Conservation (phyloP, 1,140 invertebrate species). For the Bactericera cockerelli region DNA sequence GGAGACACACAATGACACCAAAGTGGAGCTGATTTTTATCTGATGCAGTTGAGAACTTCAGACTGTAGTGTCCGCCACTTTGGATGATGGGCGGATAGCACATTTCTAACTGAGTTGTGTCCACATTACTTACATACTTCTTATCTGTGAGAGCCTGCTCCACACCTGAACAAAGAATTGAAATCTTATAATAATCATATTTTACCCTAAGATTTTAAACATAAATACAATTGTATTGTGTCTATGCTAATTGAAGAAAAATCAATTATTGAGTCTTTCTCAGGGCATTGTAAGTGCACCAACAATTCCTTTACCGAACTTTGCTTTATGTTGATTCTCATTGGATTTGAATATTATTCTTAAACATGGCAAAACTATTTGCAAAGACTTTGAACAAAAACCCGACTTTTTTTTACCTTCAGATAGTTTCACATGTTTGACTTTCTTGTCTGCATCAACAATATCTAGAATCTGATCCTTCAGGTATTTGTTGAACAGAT, state of each 20-base stretch:
- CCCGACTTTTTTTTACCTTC: no score
- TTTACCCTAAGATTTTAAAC: no score
- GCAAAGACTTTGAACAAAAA: no score
- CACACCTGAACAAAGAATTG: slow-evolving; percentile 35
- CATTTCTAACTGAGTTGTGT: slow-evolving; percentile 79
- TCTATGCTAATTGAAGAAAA: no score
- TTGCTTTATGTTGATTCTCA: no score
- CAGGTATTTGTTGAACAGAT: slow-evolving; percentile 91
- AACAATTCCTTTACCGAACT: no score
- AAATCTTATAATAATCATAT: no score
- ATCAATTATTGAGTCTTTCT: no score
- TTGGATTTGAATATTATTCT: no score
- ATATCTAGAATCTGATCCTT: slow-evolving; percentile 98
- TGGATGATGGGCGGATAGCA: slow-evolving; percentile 98
- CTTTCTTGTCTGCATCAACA: slow-evolving; percentile 94
- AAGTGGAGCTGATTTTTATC: slow-evolving; percentile 92
- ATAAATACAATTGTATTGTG: no score
- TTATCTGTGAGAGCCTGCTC: slow-evolving; percentile 81
- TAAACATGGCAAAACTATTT: no score
- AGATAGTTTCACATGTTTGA: slow-evolving; percentile 82
- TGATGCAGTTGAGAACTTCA: slow-evolving; percentile 87
- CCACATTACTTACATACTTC: slow-evolving; percentile 83
- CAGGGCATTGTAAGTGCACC: no score
- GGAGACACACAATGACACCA: slow-evolving; percentile 86
- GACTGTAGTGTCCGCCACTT: slow-evolving; percentile 88